Evolutionary conservation across 2,888 invertebrate genomes (phyloP), one percentile per base, ranked within the genome.

Genomic region (Drosophila formosana): DNA sequence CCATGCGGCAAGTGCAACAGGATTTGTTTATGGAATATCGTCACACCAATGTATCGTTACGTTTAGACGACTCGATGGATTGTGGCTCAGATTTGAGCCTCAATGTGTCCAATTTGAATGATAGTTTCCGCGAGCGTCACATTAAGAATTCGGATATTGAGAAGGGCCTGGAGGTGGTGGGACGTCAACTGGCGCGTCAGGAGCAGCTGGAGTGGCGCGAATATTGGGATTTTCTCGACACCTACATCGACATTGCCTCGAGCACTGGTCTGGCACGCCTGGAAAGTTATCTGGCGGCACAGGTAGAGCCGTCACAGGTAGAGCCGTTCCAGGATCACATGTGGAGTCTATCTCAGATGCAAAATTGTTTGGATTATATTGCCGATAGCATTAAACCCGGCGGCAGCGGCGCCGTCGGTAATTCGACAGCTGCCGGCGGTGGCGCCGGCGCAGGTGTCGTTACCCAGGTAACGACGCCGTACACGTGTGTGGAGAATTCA

Each of bases 211-310:
- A 95, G 8, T 98, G 98, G 98, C 95, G 95, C 70, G 98, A 99
- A 89, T 97, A 97, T 92, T 99, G 98, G 98, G 95, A 96, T 5
- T 98, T 98, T 91, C 93, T 98, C 11, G 95, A 96, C 79, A 94
- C 94, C 1, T 98, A 96, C 91, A 94, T 96, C 0, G 96, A 99
- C 91, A 93, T 99, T 5, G 92, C 95, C 0, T 94, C 96, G 0
- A 90, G 93, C 0, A 95, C 96, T 61, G 98, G 98, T 0, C 93
- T 98, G 7, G 87, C 92, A 0, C 93, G 95, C 45, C 92, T 99
- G 8, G 98, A 99, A 90, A 93, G 94, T 47, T 96, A 96, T 92
- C 93, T 98, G 26, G 56, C 75, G 1, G 70, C 79, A 23, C 75
- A 64, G 13, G 26, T 64, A 2, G 81, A 80, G 11, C 72, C 60